Base-by-base conservation (phyloP, 2,888 invertebrate species). In the Thereva unica region DNA sequence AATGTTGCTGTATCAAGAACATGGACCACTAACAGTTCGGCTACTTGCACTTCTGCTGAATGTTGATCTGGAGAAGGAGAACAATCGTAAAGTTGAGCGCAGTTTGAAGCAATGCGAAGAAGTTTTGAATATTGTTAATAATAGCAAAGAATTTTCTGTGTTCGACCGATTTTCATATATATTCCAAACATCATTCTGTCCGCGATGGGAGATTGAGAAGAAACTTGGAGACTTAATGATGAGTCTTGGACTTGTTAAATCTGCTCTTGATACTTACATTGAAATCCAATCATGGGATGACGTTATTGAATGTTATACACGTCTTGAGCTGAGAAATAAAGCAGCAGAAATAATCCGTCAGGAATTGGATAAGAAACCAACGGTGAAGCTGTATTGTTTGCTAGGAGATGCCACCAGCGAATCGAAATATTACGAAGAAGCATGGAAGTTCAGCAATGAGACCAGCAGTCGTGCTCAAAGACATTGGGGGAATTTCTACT, bases 361-460 rank as follows among this genome's bases (percentile, higher is more conserved):
- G 75, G 90, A 95, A 78, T 81, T 92, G 66, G 85, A 86, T 2
- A 85, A 89, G 69, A 87, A 90, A 66, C 92, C 93, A 64, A 91
- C 93, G 0, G 91, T 93, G 0, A 89, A 92, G 77, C 81, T 98
- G 34, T 92, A 92, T 83, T 97, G 97, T 78, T 85, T 94, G 47
- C 84, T 98, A n/a, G 96, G 96, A 4, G 95, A 97, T 80, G 90
- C 92, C 1, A 85, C 85, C 68, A 90, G 93, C 74, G 89, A 96
- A 74, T 82, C 87, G 0, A 83, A 84, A 10, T 90, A 88, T 75
- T 99, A 95, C 77, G 88, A 92, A 74, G 91, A 89, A 74, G 98
- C 97, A 0, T 97, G 97, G 95, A 87, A 91, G 74, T 83, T 97
- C 70, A 96, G 96, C 0, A 86, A 87, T 5, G 83, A 88, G 66